phyloP scores from a whole-genome alignment of 2,888 invertebrate genomes.

The Drosophila eohydei region DNA sequence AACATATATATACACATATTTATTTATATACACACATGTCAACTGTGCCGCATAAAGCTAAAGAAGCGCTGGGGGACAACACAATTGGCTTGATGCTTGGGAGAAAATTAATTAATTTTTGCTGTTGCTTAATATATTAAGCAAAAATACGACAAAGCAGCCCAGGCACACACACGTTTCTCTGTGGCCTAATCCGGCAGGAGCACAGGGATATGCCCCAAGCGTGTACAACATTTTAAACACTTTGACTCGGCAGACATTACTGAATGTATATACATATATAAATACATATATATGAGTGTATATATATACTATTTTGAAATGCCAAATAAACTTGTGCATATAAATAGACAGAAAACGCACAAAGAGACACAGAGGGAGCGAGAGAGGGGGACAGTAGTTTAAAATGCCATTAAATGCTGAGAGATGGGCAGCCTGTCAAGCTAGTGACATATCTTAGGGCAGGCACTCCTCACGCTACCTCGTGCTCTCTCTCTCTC shows the following conservation, averaged over 20 bases:
- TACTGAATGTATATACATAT: slow-evolving; percentile 61
- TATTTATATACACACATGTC: not conserved
- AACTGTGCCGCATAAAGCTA: slow-evolving; percentile 6
- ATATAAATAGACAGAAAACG: slow-evolving; percentile 15
- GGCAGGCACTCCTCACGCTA: slow-evolving; percentile 28
- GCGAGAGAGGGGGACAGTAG: slow-evolving; percentile 47
- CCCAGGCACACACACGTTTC: slow-evolving; percentile 21
- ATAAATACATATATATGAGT: slow-evolving; percentile 49
- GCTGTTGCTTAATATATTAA: slow-evolving; percentile 56
- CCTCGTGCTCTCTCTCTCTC: slow-evolving; percentile 3
- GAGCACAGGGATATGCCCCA: slow-evolving; percentile 40
- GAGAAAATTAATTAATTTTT: slow-evolving; percentile 74
- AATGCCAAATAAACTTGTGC: slow-evolving; percentile 20
- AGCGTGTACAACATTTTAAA: slow-evolving; percentile 72
- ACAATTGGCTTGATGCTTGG: slow-evolving; percentile 17
- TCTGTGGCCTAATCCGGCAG: slow-evolving; percentile 26
- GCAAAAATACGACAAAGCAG: slow-evolving; percentile 29
- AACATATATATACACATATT: not conserved
- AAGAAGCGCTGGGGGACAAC: slow-evolving; percentile 11
- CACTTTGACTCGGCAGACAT: slow-evolving; percentile 70
- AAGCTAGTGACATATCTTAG: slow-evolving; percentile 54
- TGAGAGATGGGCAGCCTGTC: slow-evolving; percentile 60
- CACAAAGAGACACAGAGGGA: not conserved
- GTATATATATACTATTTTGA: slow-evolving; percentile 24
- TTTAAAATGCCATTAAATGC: slow-evolving; percentile 77